Evolutionary conservation across 2,113 vertebrate species (phyloP).

Genomic region (Microtus montanus): DNA sequence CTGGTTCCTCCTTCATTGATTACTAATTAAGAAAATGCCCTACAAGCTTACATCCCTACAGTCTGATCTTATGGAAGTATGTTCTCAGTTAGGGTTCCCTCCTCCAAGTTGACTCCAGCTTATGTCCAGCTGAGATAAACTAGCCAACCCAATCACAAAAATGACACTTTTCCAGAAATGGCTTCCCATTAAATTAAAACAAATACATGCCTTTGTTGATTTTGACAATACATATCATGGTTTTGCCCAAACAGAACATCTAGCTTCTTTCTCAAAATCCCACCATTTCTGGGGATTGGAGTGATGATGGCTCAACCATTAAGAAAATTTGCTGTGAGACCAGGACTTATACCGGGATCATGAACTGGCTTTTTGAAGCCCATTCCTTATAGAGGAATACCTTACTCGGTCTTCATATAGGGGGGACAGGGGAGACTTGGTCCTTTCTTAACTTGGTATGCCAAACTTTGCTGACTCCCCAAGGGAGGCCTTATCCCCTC

Average conservation of each 20-base stretch:
- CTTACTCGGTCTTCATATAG: too few species aligned
- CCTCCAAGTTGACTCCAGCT: background rate
- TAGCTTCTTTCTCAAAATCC: background rate
- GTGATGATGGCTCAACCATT: background rate
- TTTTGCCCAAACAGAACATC: background rate
- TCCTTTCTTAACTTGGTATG: too few species aligned
- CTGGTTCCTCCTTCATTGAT: background rate
- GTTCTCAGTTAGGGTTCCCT: background rate
- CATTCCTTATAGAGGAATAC: too few species aligned
- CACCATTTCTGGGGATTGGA: background rate
- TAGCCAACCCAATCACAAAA: background rate
- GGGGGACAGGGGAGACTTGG: too few species aligned
- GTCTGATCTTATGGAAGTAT: too few species aligned
- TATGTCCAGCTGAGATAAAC: background rate
- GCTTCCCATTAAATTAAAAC: background rate
- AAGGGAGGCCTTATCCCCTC: too few species aligned
- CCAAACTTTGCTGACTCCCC: too few species aligned
- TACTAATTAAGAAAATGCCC: background rate
- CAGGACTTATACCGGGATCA: too few species aligned
- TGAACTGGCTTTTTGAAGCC: too few species aligned
- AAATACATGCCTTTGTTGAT: background rate
- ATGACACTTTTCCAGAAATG: background rate
- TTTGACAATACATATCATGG: background rate
- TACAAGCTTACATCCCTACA: background rate
- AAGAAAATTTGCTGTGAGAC: too few species aligned